Base-by-base conservation (phyloP, 2,113 vertebrate genomes). In the Chitala chitala region DNA sequence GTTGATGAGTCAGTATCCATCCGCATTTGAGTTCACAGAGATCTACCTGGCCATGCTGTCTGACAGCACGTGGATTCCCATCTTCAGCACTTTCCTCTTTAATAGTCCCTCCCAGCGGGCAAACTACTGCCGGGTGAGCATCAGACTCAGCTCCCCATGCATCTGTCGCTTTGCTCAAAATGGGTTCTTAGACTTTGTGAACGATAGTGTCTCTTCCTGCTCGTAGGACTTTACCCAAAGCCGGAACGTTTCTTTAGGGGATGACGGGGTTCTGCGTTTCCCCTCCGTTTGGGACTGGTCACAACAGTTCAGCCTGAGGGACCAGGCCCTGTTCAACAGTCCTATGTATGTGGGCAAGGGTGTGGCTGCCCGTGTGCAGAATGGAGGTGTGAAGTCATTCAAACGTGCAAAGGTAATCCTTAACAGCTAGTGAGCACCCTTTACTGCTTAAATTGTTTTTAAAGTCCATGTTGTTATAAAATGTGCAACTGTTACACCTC, bases 231-330 rank as follows among this genome's bases (percentile, higher is more conserved):
- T 98, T 84, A 93, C 95, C 31, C 94, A 91, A 78, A 94, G 89
- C 79, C 96, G 93, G 86, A 95, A 94, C 12, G 95, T 98, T 81
- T 91, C 93, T 29, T 76, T 92, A 84, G 93, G 92, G 24, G 92
- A 94, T 70, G 94, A 96, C 76, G 93, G 92, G 71, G 87, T 84
- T 58, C 85, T 95, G 50, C 89, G 69, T 56, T 97, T 99, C 79
- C 95, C 97, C 7, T 92, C 93, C 0, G 96, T 98, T 24, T 99
- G 97, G 97, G 93, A 98, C 82, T 99, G 97, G 97, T 94, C 95
- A 1, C 93, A 96, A 13, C 97, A 99, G 87, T 95, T 93, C 69
- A 86, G 91, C 1, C 81, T 82, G 5, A 92, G 90, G 86, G 95
- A 98, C 74, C 89, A 94, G 71, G 85, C 94, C 33, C 93, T 99